A percentile compares a stretch with the other conserved stretches of the same genome.
phyloP scores from a whole-genome alignment of 2,797 vertebrate genomes.

The Danio kyathit region DNA sequence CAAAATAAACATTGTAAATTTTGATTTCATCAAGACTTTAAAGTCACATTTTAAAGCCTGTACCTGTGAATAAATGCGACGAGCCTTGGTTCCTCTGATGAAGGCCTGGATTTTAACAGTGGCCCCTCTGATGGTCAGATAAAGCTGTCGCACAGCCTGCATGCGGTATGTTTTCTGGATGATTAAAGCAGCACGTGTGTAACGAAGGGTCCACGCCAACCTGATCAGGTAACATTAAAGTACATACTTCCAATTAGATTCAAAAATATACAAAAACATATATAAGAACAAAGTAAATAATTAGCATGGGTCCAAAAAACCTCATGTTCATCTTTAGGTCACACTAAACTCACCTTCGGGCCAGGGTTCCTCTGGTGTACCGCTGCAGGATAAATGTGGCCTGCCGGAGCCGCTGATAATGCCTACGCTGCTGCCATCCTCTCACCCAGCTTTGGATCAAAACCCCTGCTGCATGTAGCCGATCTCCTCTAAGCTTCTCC shows the following conservation, averaged over 20 bases:
- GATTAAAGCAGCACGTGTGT: slow-evolving; percentile 74
- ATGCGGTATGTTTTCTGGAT: slow-evolving; percentile 81
- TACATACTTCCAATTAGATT: neutral
- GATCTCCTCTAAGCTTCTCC: slow-evolving; percentile 77
- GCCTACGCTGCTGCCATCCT: slow-evolving; percentile 76
- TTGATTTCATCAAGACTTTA: neutral
- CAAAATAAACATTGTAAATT: too few species aligned
- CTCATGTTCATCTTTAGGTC: too few species aligned
- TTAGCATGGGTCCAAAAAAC: neutral
- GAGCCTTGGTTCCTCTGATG: slow-evolving; percentile 71
- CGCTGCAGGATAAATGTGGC: slow-evolving; percentile 75
- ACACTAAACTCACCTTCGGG: slow-evolving; percentile 73
- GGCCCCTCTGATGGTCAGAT: slow-evolving; percentile 69
- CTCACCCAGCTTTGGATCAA: slow-evolving; percentile 78
- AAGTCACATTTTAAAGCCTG: neutral
- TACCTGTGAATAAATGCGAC: slow-evolving; percentile 70
- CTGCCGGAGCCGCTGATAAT: slow-evolving; percentile 58
- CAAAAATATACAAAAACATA: neutral
- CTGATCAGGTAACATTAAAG: slow-evolving; percentile 61
- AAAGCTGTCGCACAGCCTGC: slow-evolving; percentile 70
- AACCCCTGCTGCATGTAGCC: slow-evolving; percentile 73
- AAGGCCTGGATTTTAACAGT: slow-evolving; percentile 81
- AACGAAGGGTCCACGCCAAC: slow-evolving; percentile 67
- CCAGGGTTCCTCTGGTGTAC: slow-evolving; percentile 74
- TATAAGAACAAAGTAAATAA: neutral